Base-by-base conservation (phyloP, 2,797 vertebrate genomes). In the Lepidocolaptes lacrymiger region DNA sequence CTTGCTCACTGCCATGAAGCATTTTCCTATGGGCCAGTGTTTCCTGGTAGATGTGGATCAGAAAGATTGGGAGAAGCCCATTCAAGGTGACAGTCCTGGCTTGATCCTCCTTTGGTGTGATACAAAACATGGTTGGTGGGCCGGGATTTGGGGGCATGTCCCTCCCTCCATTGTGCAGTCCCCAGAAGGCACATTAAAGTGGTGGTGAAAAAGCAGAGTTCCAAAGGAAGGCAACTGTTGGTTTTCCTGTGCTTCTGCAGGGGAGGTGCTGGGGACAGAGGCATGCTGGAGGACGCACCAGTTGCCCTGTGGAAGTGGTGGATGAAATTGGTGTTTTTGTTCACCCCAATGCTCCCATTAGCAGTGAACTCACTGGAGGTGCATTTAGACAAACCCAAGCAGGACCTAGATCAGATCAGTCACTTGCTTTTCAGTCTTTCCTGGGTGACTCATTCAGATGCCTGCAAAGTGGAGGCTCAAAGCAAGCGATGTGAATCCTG, bases 361-460 rank as follows among this genome's bases (percentile, higher is more conserved):
- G 37, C 34, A 88, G 34, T 15, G 62, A 82, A 55, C 49, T 61
- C 34, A 30, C 43, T 27, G 71, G 37, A 48, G 27, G 27, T 52
- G 67, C 39, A 15, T 56, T 44, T 56, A 27, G 12, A 34, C 8
- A 9, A 59, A 34, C 1, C 14, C 58, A 39, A n/a, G 49, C 27
- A 52, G 75, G 59, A 44, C 11, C 8, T 23, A 10, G 15, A 27
- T 48, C 56, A 23, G 44, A 48, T 32, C 37, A 63, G 52, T 54
- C 43, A 20, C 36, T 73, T 74, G 3, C 37, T 82, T 58, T 81
- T 76, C 6, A 0, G 59, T 6, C 46, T 68, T 86, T 18, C 26
- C 32, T 61, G 77, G 73, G 36, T 93, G 93, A 80, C 61, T 84
- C 74, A 66, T 69, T 43, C 72, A 23, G 59, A 59, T 4, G 63